phyloP scores from a whole-genome alignment of 1,140 invertebrate species.

The Cryptotermes secundus region DNA sequence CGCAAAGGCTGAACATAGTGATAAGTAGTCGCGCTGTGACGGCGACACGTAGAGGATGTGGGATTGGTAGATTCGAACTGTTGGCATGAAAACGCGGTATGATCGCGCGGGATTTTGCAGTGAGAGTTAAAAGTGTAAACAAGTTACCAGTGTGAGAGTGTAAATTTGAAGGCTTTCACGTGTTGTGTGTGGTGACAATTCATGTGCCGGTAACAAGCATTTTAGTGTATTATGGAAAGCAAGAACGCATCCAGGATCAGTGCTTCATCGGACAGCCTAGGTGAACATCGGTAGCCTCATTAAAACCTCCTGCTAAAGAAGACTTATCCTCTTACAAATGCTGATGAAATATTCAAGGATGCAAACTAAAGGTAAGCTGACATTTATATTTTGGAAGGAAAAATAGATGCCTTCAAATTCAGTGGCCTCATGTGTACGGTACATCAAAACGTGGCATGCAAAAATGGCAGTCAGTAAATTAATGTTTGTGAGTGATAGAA shows the following conservation, averaged over 20 bases:
- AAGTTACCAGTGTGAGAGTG: background rate
- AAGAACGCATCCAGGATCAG: background rate
- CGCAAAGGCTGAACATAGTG: background rate
- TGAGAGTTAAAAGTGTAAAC: background rate
- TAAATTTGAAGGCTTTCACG: background rate
- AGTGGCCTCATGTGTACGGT: too few species aligned
- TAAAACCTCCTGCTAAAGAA: background rate
- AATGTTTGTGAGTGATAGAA: too few species aligned
- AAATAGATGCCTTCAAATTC: too few species aligned
- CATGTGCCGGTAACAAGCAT: background rate
- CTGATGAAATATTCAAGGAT: slow-evolving; percentile 3
- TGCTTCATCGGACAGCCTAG: background rate
- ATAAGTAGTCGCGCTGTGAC: background rate
- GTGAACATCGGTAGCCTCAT: background rate
- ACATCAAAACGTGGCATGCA: too few species aligned
- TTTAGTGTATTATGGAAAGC: slow-evolving; percentile 1
- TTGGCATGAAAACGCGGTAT: background rate
- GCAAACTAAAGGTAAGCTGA: background rate
- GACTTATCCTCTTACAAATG: background rate
- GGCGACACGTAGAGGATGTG: background rate
- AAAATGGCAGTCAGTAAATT: too few species aligned
- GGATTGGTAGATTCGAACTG: background rate
- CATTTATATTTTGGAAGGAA: background rate
- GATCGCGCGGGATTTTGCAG: background rate
- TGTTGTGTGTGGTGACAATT: background rate